These are phyloP conservation scores for Branchinecta sandiegonensis DNA, from an alignment of 2,888 invertebrate species.

Conservation along the genomic window DNA sequence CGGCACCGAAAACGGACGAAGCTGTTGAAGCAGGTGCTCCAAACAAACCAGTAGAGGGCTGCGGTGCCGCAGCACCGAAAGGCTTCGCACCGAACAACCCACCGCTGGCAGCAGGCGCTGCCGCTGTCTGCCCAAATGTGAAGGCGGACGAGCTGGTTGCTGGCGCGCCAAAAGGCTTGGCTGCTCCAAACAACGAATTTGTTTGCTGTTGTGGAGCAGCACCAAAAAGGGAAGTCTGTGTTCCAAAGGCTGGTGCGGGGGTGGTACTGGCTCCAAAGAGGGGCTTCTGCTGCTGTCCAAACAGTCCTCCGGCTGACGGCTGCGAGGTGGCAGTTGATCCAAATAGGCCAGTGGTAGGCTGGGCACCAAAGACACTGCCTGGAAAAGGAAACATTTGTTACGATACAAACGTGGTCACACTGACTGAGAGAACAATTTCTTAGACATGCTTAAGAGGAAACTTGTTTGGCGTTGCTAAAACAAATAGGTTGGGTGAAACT, in stretches of 20 bases:
- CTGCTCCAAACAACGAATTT: conserved; percentile 43
- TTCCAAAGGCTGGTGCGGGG: conserved; percentile 38
- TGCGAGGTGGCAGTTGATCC: conserved; percentile 27
- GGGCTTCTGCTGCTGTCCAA: conserved; percentile 25
- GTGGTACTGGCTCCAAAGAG: conserved; percentile 29
- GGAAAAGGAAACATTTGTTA: neutral
- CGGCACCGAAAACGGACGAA: conserved; percentile 33
- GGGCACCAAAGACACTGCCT: conserved; percentile 32
- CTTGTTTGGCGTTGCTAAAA: too few relatives aligned
- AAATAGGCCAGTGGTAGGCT: conserved; percentile 32
- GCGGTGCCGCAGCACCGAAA: conserved; percentile 25
- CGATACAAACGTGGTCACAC: too few relatives aligned
- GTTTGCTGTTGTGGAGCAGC: conserved; percentile 39
- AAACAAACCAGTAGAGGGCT: conserved; percentile 34
- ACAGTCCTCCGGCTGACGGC: conserved; percentile 25
- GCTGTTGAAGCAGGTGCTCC: conserved; percentile 36
- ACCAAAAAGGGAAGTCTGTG: conserved; percentile 45
- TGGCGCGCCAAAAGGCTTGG: conserved; percentile 22
- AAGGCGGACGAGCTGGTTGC: conserved; percentile 28
- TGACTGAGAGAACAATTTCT: too few relatives aligned
- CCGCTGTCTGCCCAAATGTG: conserved; percentile 28
- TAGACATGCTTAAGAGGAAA: too few relatives aligned
- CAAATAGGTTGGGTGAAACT: too few relatives aligned
- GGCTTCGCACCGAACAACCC: conserved; percentile 34
- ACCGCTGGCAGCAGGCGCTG: conserved; percentile 30